Base-by-base conservation (phyloP, 2,888 invertebrate genomes). In the Coremacera marginata region DNA sequence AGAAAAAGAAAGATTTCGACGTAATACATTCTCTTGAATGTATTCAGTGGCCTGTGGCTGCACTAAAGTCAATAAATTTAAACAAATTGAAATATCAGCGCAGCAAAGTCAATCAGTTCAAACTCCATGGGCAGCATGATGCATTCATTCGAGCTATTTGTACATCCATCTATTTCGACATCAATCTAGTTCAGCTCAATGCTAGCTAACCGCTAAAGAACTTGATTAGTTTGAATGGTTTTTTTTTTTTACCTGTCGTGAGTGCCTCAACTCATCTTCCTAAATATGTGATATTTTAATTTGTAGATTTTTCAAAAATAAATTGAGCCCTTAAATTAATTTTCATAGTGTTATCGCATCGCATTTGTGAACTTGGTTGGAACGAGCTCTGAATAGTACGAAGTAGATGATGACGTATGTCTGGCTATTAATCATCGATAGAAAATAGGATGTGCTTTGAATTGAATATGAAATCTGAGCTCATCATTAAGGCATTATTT, bases 121-220 rank as follows among this genome's bases (percentile, higher is more conserved):
- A 19, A 44, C n/a, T 57, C 16, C 31, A 5, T 55, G 22, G 16
- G 5, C 19, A 25, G 22, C 67, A 11, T n/a, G 37, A 22, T 3
- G 37, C 71, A 71, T 34, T 34, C 55, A 55, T 16, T 57, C 57
- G 27, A 25, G 70, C 52, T 27, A 16, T 27, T 31, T 27, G 51
- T 34, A 16, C 19, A 31, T 65, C 68, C 22, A 49, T 68, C 68
- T 22, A 71, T 34, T 37, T 37, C 49, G 49, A 25, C 68, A 68
- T 68, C 68, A 68, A 68, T 68, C 68, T 68, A 68, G 68, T 68
- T 68, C 68, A 68, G 16, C 49, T 19, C 68, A 44, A n/a, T 67
- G 52, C 25, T 34, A 55, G 52, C 70, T 55, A 44, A 11, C 68
- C 25, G 37, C 34, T 71, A 22, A 72, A 72, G 62, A 72, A 34